Percentiles rank a stretch among this genome's conserved stretches.
These are phyloP conservation scores for Pampusana beccarii DNA, from an alignment of 2,113 vertebrate species.

Conservation along the genomic window DNA sequence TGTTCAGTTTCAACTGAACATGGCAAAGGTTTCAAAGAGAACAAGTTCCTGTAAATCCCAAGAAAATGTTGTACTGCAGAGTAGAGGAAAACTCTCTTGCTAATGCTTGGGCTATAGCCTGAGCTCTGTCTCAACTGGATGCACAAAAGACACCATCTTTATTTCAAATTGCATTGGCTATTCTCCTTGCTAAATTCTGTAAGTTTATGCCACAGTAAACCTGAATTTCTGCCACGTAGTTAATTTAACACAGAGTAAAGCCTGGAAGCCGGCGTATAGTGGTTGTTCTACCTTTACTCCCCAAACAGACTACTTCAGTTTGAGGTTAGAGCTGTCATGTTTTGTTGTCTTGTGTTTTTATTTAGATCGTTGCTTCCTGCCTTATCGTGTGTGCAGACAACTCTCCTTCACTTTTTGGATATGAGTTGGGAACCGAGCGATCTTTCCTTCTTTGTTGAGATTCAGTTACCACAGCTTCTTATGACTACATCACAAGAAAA, in stretches of 20 bases:
- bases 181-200: neutral
- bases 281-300: neutral
- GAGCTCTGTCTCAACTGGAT: neutral
- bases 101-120: neutral
- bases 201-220: neutral
- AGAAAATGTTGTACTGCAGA: neutral
- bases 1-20: neutral
- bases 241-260: neutral
- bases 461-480: conserved; percentile 90
- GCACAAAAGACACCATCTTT: neutral
- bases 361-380: conserved; percentile 89
- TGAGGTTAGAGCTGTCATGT: neutral
- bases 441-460: conserved; percentile 88
- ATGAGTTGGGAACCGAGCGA: conserved; percentile 94
- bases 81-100: neutral
- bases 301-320: neutral
- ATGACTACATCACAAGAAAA: conserved; percentile 93
- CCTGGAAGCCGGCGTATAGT: neutral
- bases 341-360: neutral
- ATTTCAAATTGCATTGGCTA: neutral
- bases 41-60: neutral
- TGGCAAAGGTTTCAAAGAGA: neutral
- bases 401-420: conserved; percentile 90
- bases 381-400: conserved; percentile 92
- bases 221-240: neutral